Evolutionary conservation across 2,888 invertebrate genomes (phyloP).

Genomic region (Eupithecia exiguata): DNA sequence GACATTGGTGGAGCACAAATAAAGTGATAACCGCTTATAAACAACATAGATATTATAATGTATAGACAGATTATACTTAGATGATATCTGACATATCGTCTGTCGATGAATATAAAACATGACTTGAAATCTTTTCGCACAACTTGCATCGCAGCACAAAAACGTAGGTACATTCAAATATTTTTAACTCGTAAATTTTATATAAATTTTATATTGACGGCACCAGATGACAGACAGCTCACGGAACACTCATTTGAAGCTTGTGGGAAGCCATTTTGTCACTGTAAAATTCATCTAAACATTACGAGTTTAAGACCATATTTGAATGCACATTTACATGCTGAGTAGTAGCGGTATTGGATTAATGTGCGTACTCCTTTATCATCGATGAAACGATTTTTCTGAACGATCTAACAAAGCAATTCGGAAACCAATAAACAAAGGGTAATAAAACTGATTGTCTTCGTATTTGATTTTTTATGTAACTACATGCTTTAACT

Average conservation of each 20-base stretch:
- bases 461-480: conserved; percentile 27
- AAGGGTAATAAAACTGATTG: conserved; percentile 20
- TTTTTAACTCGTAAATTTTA: too few relatives aligned
- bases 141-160: too few relatives aligned
- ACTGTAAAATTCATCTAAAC: too few relatives aligned
- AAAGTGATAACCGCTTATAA: conserved; percentile 75
- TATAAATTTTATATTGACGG: too few relatives aligned
- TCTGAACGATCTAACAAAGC: conserved; percentile 30
- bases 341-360: too few relatives aligned
- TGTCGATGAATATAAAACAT: conserved; percentile 52
- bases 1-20: conserved; percentile 82
- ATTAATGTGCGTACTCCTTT: conserved; percentile 25
- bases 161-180: too few relatives aligned
- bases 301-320: too few relatives aligned
- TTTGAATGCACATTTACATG: too few relatives aligned
- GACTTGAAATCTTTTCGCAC: too few relatives aligned
- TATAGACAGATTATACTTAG: background rate
- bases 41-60: conserved; percentile 59
- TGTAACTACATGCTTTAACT: background rate
- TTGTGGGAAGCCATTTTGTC: too few relatives aligned
- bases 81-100: conserved; percentile 45
- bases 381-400: conserved; percentile 42
- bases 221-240: too few relatives aligned
- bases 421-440: conserved; percentile 32
- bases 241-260: too few relatives aligned